These are phyloP conservation scores for Pholis gunnellus DNA, from an alignment of 2,113 vertebrate genomes.

Conservation along the genomic window DNA sequence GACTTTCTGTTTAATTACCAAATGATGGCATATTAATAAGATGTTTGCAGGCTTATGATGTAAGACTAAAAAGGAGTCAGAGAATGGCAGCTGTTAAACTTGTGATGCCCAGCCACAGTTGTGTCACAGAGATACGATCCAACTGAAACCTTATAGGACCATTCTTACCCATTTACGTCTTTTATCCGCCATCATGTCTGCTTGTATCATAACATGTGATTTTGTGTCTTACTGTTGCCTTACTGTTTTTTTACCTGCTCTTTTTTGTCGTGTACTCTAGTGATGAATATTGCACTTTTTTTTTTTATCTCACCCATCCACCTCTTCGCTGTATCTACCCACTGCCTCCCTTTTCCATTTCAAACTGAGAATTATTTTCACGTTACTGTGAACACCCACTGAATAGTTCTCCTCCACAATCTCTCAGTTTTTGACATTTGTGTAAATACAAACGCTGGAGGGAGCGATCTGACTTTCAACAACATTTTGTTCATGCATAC, in stretches of 20 bases:
- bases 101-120: not conserved
- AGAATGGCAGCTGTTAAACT: not conserved
- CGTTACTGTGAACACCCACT: conserved; percentile 61
- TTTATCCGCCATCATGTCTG: not conserved
- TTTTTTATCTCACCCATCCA: conserved; percentile 16
- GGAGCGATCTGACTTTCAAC: conserved; percentile 42
- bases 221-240: not conserved
- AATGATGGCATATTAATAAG: not conserved
- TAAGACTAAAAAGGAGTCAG: not conserved
- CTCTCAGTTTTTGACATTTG: conserved; percentile 41
- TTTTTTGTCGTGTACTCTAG: not conserved
- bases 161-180: conserved; percentile 12
- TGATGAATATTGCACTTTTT: conserved; percentile 9
- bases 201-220: not conserved
- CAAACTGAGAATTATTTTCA: conserved; percentile 36
- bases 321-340: conserved; percentile 33
- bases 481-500: conserved; percentile 48
- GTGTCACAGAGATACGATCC: not conserved
- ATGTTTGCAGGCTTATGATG: not conserved
- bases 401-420: conserved; percentile 54
- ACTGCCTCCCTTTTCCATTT: conserved; percentile 50
- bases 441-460: conserved; percentile 53
- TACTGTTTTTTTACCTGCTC: not conserved
- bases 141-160: conserved; percentile 21
- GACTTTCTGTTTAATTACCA: not conserved